These are phyloP conservation scores for Metaphire vulgaris DNA, from an alignment of 1,140 invertebrate species.

Conservation along the genomic window DNA sequence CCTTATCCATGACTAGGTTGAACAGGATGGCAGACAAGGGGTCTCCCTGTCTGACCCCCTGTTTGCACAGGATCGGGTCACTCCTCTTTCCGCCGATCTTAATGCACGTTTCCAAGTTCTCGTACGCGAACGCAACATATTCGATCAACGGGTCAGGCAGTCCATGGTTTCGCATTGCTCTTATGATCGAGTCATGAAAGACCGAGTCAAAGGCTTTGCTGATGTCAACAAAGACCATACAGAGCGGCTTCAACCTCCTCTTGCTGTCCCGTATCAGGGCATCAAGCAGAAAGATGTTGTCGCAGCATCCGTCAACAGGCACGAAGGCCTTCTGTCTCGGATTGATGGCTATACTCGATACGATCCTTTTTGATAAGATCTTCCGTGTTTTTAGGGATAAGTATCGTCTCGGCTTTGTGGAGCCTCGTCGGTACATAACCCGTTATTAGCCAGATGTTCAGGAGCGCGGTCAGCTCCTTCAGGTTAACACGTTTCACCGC, in stretches of 20 bases:
- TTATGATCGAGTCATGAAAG: background rate
- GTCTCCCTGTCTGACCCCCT: constrained; percentile 10
- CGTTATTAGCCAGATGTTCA: constrained; percentile 4
- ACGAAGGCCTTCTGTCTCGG: background rate
- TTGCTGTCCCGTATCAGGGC: background rate
- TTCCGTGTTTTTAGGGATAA: background rate
- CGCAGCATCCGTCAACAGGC: background rate
- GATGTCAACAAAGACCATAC: background rate
- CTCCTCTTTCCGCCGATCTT: background rate
- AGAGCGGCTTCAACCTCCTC: background rate
- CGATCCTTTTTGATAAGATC: background rate
- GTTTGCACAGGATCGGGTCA: no score
- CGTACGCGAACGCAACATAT: background rate
- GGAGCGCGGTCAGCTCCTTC: background rate
- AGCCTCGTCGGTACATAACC: background rate
- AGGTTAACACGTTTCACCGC: background rate
- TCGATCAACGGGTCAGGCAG: background rate
- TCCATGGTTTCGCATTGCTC: background rate
- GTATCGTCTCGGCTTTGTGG: background rate
- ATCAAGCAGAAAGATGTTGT: background rate
- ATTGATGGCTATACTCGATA: background rate
- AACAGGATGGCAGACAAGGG: constrained; percentile 12
- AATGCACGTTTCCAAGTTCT: background rate
- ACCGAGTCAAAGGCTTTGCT: constrained; percentile 8
- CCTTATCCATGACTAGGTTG: constrained; percentile 11